These are phyloP conservation scores for Propithecus coquereli DNA, from an alignment of 2,113 vertebrate species.

Conservation along the genomic window DNA sequence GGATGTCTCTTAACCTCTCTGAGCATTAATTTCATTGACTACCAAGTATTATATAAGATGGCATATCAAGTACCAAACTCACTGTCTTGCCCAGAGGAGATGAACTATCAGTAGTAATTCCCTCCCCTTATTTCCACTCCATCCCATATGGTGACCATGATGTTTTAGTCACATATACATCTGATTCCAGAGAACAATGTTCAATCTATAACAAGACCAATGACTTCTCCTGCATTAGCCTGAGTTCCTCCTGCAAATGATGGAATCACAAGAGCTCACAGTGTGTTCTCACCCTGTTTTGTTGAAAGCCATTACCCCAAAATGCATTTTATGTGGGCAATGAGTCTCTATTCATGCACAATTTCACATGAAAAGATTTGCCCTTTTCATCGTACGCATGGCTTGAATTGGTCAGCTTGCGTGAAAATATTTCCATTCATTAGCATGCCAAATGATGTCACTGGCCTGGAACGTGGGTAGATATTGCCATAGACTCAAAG, in stretches of 20 bases:
- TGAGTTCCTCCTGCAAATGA: constrained; percentile 35
- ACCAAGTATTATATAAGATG: background rate
- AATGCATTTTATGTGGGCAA: constrained; percentile 66
- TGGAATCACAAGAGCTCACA: constrained; percentile 45
- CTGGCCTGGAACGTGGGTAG: constrained; percentile 59
- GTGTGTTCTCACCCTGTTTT: constrained; percentile 56
- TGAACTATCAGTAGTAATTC: background rate
- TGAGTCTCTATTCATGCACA: constrained; percentile 76
- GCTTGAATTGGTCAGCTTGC: constrained; percentile 56
- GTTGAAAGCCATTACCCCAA: constrained; percentile 68
- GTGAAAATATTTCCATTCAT: constrained; percentile 76
- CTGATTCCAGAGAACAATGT: constrained; percentile 15
- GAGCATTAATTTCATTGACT: constrained; percentile 8
- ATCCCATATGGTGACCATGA: background rate
- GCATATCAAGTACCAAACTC: background rate
- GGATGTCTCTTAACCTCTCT: background rate
- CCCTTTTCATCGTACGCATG: constrained; percentile 71
- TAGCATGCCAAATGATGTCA: constrained; percentile 72
- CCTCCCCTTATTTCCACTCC: background rate
- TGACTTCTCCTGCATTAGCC: constrained; percentile 37
- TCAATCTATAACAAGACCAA: constrained; percentile 27
- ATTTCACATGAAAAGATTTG: constrained; percentile 77
- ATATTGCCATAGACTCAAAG: constrained; percentile 23
- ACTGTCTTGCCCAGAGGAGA: background rate
- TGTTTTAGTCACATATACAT: constrained; percentile 28